These are phyloP conservation scores for Echinops telfairi DNA, from an alignment of 2,113 vertebrate species.

Conservation along the genomic window DNA sequence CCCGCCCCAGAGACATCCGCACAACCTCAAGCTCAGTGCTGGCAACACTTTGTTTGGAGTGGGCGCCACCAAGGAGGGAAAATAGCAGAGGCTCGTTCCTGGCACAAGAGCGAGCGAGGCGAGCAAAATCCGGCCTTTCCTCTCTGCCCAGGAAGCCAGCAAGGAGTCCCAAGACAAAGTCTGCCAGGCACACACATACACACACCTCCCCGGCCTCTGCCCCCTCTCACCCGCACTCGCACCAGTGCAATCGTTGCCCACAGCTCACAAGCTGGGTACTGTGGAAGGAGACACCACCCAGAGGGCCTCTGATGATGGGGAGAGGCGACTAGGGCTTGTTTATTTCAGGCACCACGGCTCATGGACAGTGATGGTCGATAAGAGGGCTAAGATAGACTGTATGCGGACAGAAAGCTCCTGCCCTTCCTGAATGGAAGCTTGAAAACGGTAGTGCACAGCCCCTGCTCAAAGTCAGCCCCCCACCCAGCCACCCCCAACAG, in stretches of 20 bases:
- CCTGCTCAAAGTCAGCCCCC: background rate
- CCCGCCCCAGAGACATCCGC: background rate
- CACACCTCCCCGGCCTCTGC: too few relatives aligned
- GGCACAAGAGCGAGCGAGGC: background rate
- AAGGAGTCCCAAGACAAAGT: background rate
- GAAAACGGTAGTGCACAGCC: background rate
- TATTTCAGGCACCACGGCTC: rapidly evolving
- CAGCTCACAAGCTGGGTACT: background rate
- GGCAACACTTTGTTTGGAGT: constrained; percentile 14
- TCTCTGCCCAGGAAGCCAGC: background rate
- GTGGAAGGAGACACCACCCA: background rate
- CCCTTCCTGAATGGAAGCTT: background rate
- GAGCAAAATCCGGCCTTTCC: background rate
- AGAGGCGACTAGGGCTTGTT: too few relatives aligned
- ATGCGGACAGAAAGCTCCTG: background rate
- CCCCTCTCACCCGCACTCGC: too few relatives aligned
- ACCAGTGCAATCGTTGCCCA: background rate
- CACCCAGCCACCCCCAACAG: background rate
- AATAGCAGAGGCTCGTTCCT: background rate
- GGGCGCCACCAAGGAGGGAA: background rate
- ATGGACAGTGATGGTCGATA: background rate
- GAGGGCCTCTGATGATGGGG: background rate
- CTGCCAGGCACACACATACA: too few relatives aligned
- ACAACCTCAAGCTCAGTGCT: background rate
- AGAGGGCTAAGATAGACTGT: background rate